Conservation (phyloP, 2,797 vertebrate genomes). For the Sternarchorhynchus goeldii region DNA sequence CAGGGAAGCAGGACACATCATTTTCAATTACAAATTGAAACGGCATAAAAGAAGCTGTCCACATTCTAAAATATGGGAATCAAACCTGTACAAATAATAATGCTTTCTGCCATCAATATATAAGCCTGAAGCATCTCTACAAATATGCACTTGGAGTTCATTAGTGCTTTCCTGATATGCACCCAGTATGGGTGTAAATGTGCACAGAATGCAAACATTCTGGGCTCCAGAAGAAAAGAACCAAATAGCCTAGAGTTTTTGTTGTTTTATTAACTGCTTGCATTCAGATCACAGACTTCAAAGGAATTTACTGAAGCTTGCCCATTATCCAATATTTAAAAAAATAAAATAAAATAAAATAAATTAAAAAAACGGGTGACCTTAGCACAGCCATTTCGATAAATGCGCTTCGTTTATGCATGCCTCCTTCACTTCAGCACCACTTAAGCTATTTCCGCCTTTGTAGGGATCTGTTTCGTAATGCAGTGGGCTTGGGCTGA, state of each 20-base stretch:
- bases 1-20: slow-evolving; percentile 43
- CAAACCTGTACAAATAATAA: neutral
- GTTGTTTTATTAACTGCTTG: no score
- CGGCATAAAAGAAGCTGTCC: slow-evolving; percentile 20
- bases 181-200: no score
- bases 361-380: neutral
- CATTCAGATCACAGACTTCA: no score
- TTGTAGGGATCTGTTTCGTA: slow-evolving; percentile 63
- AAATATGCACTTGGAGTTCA: no score
- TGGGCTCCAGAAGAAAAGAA: no score
- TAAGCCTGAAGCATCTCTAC: no score
- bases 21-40: slow-evolving; percentile 36
- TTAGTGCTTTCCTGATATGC: no score
- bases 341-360: neutral
- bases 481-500: slow-evolving; percentile 40
- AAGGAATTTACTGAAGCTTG: neutral
- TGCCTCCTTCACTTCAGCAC: slow-evolving; percentile 20
- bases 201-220: no score
- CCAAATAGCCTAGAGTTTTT: no score
- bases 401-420: slow-evolving; percentile 24
- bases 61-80: neutral
- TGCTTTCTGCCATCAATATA: neutral
- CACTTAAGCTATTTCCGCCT: slow-evolving; percentile 51
- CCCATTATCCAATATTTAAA: slow-evolving; percentile 13
- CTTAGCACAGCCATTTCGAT: neutral